Evolutionary conservation across 2,797 vertebrate species (phyloP).

Genomic region (Rhinoraja longicauda): DNA sequence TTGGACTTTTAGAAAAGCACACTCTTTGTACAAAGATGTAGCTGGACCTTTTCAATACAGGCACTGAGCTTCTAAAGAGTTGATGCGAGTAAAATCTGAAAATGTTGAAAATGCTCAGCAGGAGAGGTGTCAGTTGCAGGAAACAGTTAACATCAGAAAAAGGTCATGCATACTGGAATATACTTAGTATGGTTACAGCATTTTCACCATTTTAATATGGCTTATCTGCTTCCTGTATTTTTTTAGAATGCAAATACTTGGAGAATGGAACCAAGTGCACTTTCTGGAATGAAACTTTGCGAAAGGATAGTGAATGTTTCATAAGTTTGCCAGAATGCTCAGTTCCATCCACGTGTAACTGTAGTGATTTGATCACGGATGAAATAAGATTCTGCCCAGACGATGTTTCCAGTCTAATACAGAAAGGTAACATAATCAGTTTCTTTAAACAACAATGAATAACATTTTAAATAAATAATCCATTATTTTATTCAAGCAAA

Average conservation of each 20-base stretch:
- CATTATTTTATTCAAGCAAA: not conserved
- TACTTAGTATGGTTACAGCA: not conserved
- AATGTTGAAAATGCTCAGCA: too few species aligned
- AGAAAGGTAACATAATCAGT: not conserved
- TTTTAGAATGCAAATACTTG: conserved; percentile 1
- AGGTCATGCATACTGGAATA: not conserved
- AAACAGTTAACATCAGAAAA: not conserved
- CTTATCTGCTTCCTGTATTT: not conserved
- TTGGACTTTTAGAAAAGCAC: too few species aligned
- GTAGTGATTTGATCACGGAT: not conserved
- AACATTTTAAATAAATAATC: not conserved
- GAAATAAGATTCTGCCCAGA: not conserved
- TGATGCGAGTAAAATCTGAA: too few species aligned
- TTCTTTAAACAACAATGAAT: not conserved
- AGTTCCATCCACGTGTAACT: not conserved
- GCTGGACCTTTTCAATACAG: too few species aligned
- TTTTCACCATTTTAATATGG: not conserved
- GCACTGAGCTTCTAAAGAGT: too few species aligned
- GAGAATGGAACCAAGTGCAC: not conserved
- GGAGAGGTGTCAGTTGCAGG: too few species aligned
- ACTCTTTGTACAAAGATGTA: too few species aligned
- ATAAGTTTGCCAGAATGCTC: not conserved
- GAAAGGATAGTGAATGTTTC: not conserved
- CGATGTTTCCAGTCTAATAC: not conserved
- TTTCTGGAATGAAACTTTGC: not conserved